Base-by-base conservation (phyloP, 2,113 vertebrate species). In the Columba livia region DNA sequence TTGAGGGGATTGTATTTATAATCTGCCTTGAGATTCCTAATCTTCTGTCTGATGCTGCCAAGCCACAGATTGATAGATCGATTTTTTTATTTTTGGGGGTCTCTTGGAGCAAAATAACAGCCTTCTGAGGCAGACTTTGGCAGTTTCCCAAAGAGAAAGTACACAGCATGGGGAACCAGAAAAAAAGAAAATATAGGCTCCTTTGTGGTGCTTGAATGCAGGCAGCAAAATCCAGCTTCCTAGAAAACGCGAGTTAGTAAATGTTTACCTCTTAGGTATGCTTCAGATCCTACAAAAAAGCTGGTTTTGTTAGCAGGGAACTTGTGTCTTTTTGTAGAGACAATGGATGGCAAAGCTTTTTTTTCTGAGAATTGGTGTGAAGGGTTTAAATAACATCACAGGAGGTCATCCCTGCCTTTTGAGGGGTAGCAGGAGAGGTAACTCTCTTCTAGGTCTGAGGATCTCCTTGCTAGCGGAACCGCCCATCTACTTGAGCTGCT, bases 1-100 rank as follows among this genome's bases (percentile, higher is more conserved):
- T 96, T 97, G 93, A 96, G 71, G 78, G 85, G 88, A 96, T 94
- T 97, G 95, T 97, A 94, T 97, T 98, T 96, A 97, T 97, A 97
- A 97, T 97, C 90, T 79, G 91, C 93, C 86, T 93, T 96, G 93
- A 97, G 92, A 91, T 36, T 92, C 88, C 81, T 97, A 97, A 98
- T 97, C 96, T 97, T 94, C 88, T 65, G 94, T 90, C 94, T 10
- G 48, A 86, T 18, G 12, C 96, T 40, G 81, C 91, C 73, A 96
- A 96, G 74, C 57, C 53, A 96, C 7, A 4, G 95, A 97, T 82
- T 96, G 96, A 96, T 96, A 94, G 94, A 97, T 97, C 97, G 97
- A 97, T 97, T 97, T 97, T 90, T 47, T 47, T 47, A 19, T 19
- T 47, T 47, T 44, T 44, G 14, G 40, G 40, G 57, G 97, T 97